Base-by-base conservation (phyloP, 35 echinoderm and acorn worm species). In the Heliocidaris tuberculata region DNA sequence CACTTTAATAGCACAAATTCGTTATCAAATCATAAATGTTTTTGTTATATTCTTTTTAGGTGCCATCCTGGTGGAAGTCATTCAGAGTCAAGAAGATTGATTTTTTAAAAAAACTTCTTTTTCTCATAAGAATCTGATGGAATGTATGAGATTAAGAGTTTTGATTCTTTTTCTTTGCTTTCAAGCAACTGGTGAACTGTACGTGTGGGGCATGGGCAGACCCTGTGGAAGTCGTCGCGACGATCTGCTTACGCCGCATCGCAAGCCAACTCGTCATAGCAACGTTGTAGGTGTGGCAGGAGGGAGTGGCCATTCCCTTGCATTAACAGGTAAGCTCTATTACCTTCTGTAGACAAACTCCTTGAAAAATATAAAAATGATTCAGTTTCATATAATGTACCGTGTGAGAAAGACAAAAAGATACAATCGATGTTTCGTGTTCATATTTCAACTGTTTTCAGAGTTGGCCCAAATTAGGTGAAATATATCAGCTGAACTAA, bases 131-230 rank as follows among this genome's bases (percentile, higher is more conserved):
- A 6, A 78, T 19, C 17, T 78, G 65, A 8, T 24, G 3, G 7
- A 27, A 2, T 78, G 5, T n/a, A 27, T n/a, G 27, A 6, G 27
- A 78, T 24, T 78, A 24, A 27, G n/a, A 19, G 0, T 78, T 70
- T 6, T 70, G 2, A 6, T 48, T 1, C 31, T 88, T 32, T 86
- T 89, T 32, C 30, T 92, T 95, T 93, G n/a, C 24, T 92, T 85
- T 92, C n/a, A 60, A 99, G 98, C 50, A 30, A 48, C 92, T 94
- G 98, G 98, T 52, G 70, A 94, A 47, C 48, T 99, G 27, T 99
- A 95, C 89, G 96, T 88, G 16, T 99, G 98, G 98, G 98, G 98
- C n/a, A 86, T 93, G 59, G 98, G 98, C 17, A 49, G 94, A 93
- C 94, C 98, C 1, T 97, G 96, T 86, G 98, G 98, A 54, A 96